Percentiles rank a stretch among this genome's conserved stretches.
phyloP scores from a whole-genome alignment of 2,888 invertebrate genomes.

The Chrysotoxum bicinctum region DNA sequence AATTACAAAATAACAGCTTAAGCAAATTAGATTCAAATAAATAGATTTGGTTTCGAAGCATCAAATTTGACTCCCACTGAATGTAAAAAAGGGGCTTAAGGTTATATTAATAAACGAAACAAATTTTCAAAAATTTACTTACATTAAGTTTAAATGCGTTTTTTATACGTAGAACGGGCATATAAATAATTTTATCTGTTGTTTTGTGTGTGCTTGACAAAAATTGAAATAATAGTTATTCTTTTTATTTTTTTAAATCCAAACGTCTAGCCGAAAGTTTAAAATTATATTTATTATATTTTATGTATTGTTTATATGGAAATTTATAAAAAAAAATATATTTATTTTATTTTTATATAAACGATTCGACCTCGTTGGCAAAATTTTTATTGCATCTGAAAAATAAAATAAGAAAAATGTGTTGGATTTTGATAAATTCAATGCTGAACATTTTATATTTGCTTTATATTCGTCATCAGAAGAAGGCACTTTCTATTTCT shows the following conservation, averaged over 20 bases:
- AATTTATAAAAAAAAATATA: constrained; percentile 74
- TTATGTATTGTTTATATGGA: constrained; percentile 61
- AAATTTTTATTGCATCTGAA: constrained; percentile 52
- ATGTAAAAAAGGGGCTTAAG: neutral
- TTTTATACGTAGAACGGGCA: constrained; percentile 52
- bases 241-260: constrained; percentile 52
- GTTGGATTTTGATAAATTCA: constrained; percentile 28
- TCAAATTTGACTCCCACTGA: neutral
- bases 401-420: constrained; percentile 11
- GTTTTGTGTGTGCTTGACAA: constrained; percentile 57
- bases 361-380: constrained; percentile 46
- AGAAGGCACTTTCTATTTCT: constrained; percentile 75
- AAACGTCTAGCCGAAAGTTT: constrained; percentile 78
- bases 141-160: constrained; percentile 34
- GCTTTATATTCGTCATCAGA: constrained; percentile 45
- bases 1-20: neutral
- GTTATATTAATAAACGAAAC: neutral
- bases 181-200: constrained; percentile 20
- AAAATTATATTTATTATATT: constrained; percentile 51
- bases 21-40: neutral
- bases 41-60: neutral
- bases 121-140: neutral
- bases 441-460: constrained; percentile 14
- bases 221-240: constrained; percentile 16
- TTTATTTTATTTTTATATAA: constrained; percentile 35